Base-by-base conservation (phyloP, 2,888 invertebrate species). In the Nomada ruficornis region DNA sequence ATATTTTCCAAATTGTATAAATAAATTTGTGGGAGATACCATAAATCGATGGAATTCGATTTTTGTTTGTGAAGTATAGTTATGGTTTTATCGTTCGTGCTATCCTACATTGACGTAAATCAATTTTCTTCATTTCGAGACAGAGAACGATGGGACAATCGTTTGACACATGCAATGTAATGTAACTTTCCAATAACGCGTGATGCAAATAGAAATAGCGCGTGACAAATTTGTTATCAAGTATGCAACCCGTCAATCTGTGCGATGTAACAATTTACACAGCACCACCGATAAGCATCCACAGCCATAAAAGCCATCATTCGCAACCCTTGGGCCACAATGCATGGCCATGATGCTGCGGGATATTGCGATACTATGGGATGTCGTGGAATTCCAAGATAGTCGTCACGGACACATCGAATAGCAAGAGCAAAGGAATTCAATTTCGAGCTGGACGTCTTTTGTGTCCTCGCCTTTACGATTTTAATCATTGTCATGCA, bases 361-460 rank as follows among this genome's bases (percentile, higher is more conserved):
- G 84, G 89, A 89, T 91, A 91, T 91, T 89, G 89, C 89, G 87
- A 88, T 87, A 86, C 88, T 81, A 82, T 82, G 88, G 88, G 89
- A 88, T 86, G 88, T 89, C 86, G 76, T 70, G 89, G 89, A 91
- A 91, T 91, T 90, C 85, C 88, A 86, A 88, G 83, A 86, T 90
- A 83, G 88, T 85, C 84, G 72, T 86, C 63, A 69, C 76, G 86
- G 64, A 73, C 77, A 69, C 71, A 67, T 62, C 55, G 69, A 29
- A 54, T 50, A 57, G 52, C 67, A 26, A 52, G 74, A 65, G 84
- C 78, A 86, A 89, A 86, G 89, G 84, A 88, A 86, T 88, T 88
- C 86, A 87, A 88, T 88, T 84, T 85, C 80, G 71, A 55, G 73
- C 59, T 55, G 78, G 55, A 60, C 80, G 80, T 55, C 88, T 85